Percentiles rank a stretch among this genome's conserved stretches.
These are phyloP conservation scores for Toxotes lorentzi DNA, from an alignment of 2,797 vertebrate genomes.

Conservation along the genomic window DNA sequence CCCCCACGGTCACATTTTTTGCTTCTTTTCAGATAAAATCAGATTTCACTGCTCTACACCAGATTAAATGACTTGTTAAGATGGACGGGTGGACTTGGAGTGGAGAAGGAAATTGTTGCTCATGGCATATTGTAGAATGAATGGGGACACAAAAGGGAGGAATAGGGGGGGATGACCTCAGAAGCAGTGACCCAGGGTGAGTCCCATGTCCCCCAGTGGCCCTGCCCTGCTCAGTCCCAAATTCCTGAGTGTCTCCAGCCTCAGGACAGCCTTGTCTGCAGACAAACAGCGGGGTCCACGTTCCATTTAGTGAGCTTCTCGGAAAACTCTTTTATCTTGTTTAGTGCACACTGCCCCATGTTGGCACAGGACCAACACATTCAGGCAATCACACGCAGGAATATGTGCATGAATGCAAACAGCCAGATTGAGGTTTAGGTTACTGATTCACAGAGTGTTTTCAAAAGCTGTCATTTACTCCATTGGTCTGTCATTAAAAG, in stretches of 20 bases:
- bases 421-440: constrained; percentile 47
- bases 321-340: constrained; percentile 57
- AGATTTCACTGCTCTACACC: constrained; percentile 39
- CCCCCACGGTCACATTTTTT: not conserved
- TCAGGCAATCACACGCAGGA: constrained; percentile 32
- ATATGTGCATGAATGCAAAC: constrained; percentile 27
- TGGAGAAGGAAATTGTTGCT: constrained; percentile 63
- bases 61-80: constrained; percentile 48
- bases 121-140: constrained; percentile 72
- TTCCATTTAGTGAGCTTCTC: constrained; percentile 54
- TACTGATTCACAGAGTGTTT: constrained; percentile 72
- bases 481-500: constrained; percentile 72
- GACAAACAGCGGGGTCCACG: constrained; percentile 70
- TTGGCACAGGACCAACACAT: constrained; percentile 58
- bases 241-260: constrained; percentile 78
- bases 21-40: constrained; percentile 35
- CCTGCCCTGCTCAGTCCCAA: constrained; percentile 66
- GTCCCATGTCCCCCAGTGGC: constrained; percentile 74
- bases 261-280: constrained; percentile 58
- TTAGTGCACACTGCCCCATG: constrained; percentile 38
- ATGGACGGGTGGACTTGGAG: constrained; percentile 8
- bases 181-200: constrained; percentile 83
- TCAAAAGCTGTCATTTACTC: constrained; percentile 62
- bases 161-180: constrained; percentile 63
- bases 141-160: constrained; percentile 63